Base-by-base conservation (phyloP, 2,888 invertebrate species). In the Chesias legatella region DNA sequence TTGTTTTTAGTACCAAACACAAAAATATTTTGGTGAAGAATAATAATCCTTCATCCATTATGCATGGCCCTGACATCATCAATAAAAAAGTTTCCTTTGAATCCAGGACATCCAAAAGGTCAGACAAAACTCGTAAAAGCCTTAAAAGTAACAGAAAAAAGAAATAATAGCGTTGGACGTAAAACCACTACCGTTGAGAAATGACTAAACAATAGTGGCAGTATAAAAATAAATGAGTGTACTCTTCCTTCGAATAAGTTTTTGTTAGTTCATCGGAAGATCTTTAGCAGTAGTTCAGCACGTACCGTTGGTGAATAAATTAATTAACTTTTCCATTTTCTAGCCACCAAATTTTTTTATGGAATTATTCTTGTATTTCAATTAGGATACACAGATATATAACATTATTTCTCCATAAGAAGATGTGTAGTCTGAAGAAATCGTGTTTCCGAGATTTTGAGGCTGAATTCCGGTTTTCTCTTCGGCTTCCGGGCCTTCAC, bases 231-330 rank as follows among this genome's bases (percentile, higher is more conserved):
- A 83, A 83, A 83, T 70, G 79, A 79, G 73, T 58, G 71, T 66
- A 60, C 67, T 45, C 73, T 77, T 76, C 68, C 75, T 69, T 62
- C 68, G 76, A 76, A 77, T 75, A 83, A 84, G 79, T 83, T 83
- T 80, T 80, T 82, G 79, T 75, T 76, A 82, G 81, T 82, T 79
- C 83, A 84, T 84, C 78, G 79, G 79, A 80, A 80, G 81, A 78
- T 80, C 83, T 83, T 83, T 83, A 81, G 76, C 83, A 79, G 75
- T 77, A 80, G 78, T 79, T 79, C 70, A 65, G 62, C 66, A 60
- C 62, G 75, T 73, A 43, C 10, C 23, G 43, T 43, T 43, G 43
- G 39, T 36, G 29, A 33, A 45, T 10, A n/a, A 49, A 45, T 13
- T 38, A 44, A 38, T 38, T 38, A 48, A 30, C 33, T 33, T 33